A percentile compares a stretch with the other conserved stretches of the same genome.
Evolutionary conservation across 1,140 invertebrate genomes (phyloP).

Genomic region (Lysiphlebus fabarum): DNA sequence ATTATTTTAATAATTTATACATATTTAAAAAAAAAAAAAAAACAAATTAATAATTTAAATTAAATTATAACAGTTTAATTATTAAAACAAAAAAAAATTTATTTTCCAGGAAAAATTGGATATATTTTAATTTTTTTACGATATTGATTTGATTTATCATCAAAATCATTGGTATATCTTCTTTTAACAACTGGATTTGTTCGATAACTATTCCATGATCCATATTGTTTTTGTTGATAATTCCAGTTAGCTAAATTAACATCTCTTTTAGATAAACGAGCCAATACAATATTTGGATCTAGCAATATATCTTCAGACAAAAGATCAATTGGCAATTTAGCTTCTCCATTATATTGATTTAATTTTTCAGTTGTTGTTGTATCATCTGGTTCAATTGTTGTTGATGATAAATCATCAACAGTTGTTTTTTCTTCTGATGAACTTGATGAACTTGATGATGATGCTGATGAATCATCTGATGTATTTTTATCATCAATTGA

Average conservation of each 20-base stretch:
- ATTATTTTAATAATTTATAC: too few species aligned
- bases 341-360: slow-evolving; percentile 15
- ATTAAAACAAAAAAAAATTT: slow-evolving; percentile 9
- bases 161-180: background rate
- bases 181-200: background rate
- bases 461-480: background rate
- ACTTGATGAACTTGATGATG: too few species aligned
- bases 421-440: background rate
- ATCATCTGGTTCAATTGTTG: background rate
- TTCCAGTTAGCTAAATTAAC: background rate
- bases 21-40: too few species aligned
- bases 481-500: background rate
- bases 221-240: background rate
- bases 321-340: slow-evolving; percentile 27
- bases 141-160: background rate
- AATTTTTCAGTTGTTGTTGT: background rate
- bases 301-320: slow-evolving; percentile 28
- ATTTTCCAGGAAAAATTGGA: slow-evolving; percentile 35
- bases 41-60: slow-evolving; percentile 1
- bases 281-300: slow-evolving; percentile 31
- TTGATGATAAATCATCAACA: background rate
- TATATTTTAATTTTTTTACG: slow-evolving; percentile 18
- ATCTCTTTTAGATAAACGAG: slow-evolving; percentile 24
- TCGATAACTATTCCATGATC: background rate
- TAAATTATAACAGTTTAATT: slow-evolving; percentile 1